Evolutionary conservation across 2,113 vertebrate genomes (phyloP).

Genomic region (Malaclemys terrapin): DNA sequence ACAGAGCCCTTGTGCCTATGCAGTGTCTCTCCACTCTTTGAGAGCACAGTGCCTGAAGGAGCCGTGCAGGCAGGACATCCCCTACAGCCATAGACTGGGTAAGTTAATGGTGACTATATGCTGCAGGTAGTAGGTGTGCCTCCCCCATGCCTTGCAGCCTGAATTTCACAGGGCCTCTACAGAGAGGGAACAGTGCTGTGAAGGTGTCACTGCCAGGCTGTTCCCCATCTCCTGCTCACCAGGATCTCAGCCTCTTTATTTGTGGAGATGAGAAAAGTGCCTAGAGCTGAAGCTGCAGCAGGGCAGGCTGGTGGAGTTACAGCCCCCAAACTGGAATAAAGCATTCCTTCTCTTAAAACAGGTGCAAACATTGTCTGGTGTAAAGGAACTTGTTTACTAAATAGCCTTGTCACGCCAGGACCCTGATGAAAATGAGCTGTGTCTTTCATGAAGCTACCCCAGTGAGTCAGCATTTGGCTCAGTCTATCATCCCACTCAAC

Average conservation of each 20-base stretch:
- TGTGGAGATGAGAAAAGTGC: fast-evolving
- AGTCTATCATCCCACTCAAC: not conserved
- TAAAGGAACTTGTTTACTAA: not conserved
- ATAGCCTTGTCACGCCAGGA: not conserved
- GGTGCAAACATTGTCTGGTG: not conserved
- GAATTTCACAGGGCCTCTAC: not conserved
- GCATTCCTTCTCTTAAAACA: not conserved
- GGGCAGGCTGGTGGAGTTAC: not conserved
- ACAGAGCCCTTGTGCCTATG: not conserved
- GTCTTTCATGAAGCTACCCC: not conserved
- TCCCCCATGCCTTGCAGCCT: not conserved
- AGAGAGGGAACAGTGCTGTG: not conserved
- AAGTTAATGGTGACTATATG: not conserved
- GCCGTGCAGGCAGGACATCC: not conserved
- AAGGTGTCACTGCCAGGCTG: not conserved
- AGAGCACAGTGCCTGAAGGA: not conserved
- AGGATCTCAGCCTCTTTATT: not conserved
- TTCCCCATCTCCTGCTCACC: not conserved
- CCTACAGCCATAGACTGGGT: not conserved
- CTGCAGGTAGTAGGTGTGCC: not conserved
- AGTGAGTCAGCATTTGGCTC: not conserved
- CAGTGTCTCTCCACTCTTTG: not conserved
- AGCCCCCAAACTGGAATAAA: not conserved
- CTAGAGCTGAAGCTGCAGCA: not conserved
- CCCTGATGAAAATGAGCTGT: fast-evolving